phyloP scores from a whole-genome alignment of 1,140 invertebrate species.

The Pogonus chalceus region DNA sequence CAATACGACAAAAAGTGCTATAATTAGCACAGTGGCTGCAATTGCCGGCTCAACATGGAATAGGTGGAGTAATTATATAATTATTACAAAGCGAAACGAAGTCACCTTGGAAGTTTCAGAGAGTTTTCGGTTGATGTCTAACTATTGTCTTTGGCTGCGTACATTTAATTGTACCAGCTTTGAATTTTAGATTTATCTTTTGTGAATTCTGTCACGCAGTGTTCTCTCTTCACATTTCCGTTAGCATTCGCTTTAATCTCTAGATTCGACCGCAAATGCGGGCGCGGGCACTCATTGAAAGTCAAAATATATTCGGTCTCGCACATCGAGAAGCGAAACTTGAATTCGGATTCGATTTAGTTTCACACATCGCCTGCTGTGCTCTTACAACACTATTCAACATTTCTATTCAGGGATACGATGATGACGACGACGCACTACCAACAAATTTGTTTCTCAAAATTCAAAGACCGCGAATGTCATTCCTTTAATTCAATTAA shows the following conservation, averaged over 20 bases:
- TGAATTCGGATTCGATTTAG: neutral
- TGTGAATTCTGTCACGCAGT: neutral
- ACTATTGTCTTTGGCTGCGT: neutral
- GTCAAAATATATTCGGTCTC: neutral
- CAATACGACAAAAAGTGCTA: slow-evolving; percentile 15
- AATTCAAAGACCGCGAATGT: no score
- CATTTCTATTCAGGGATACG: no score
- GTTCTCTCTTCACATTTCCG: neutral
- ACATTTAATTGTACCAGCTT: neutral
- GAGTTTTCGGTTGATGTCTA: no score
- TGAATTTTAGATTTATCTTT: slow-evolving; percentile 3
- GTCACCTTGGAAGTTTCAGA: neutral
- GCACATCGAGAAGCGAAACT: neutral
- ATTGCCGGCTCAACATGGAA: slow-evolving; percentile 11
- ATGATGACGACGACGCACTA: no score
- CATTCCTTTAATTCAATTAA: no score
- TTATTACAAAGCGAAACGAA: slow-evolving; percentile 13
- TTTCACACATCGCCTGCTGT: slow-evolving; percentile 1
- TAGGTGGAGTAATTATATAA: slow-evolving; percentile 19
- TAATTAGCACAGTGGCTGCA: slow-evolving; percentile 8
- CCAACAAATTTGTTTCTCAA: no score
- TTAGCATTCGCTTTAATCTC: neutral
- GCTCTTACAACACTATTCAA: no score
- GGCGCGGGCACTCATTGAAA: neutral
- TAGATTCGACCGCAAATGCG: neutral